Percentiles rank a stretch among this genome's conserved stretches.
phyloP scores from a whole-genome alignment of 2,113 vertebrate genomes.

The Muscicapa adusta region DNA sequence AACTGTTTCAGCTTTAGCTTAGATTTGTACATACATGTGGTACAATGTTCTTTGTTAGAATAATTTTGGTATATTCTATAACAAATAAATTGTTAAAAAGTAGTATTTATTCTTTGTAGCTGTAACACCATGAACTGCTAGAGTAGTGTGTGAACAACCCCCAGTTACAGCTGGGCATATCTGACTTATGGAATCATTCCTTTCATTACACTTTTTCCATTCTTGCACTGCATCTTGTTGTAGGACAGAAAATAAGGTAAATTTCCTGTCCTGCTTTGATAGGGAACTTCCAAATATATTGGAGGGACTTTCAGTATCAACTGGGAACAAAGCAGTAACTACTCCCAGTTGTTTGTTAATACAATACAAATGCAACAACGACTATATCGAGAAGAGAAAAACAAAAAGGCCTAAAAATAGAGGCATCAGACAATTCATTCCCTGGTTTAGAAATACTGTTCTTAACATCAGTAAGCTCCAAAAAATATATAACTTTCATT shows the following conservation, averaged over 20 bases:
- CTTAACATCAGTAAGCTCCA: neutral
- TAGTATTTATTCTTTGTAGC: neutral
- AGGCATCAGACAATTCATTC: neutral
- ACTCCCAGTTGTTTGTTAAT: neutral
- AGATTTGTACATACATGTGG: neutral
- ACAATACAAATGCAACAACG: neutral
- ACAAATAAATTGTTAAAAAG: neutral
- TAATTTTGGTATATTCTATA: neutral
- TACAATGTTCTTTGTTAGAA: neutral
- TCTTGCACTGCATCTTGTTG: neutral
- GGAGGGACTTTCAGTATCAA: neutral
- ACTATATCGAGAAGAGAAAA: rapidly evolving
- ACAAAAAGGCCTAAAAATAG: neutral
- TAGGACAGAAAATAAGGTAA: neutral
- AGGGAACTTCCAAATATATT: neutral
- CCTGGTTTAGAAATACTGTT: neutral
- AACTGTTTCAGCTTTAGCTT: neutral
- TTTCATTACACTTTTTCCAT: neutral
- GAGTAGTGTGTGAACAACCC: neutral
- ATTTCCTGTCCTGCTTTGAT: neutral
- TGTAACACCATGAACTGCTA: neutral
- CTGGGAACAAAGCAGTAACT: neutral
- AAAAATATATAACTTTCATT: neutral
- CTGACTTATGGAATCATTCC: neutral
- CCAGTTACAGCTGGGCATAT: neutral